Evolutionary conservation across 2,113 vertebrate species (phyloP).

Genomic region (Girardinichthys multiradiatus): DNA sequence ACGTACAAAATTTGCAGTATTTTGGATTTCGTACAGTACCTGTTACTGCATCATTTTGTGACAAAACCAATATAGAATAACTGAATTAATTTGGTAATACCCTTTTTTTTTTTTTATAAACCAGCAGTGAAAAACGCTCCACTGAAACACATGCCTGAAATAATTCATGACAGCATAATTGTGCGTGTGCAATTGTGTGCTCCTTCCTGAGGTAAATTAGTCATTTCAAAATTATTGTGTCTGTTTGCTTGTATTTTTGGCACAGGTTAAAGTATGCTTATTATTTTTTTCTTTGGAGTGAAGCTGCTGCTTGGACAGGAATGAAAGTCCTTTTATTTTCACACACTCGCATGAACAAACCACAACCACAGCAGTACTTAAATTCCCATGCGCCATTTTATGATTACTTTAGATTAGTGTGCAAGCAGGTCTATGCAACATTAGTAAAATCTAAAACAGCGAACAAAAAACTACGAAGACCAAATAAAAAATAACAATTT

Average conservation of each 20-base stretch:
- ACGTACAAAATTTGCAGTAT: neutral
- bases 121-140: neutral
- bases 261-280: neutral
- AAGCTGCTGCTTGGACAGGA: slow-evolving; percentile 1
- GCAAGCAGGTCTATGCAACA: accelerated
- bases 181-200: neutral
- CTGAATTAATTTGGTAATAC: neutral
- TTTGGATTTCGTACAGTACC: neutral
- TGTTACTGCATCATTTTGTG: neutral
- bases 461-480: neutral
- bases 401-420: neutral
- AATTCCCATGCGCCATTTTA: slow-evolving; percentile 1
- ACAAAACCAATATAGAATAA: too few relatives aligned
- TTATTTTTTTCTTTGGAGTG: neutral
- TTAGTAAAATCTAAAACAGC: neutral
- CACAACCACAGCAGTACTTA: slow-evolving; percentile 15
- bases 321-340: neutral
- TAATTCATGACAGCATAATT: neutral
- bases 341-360: neutral
- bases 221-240: neutral
- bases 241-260: neutral
- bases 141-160: neutral
- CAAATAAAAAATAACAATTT: too few relatives aligned
- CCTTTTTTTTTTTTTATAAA: neutral
- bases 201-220: neutral